These are phyloP conservation scores for Drosophila bocqueti DNA, from an alignment of 1,140 invertebrate species.

Conservation along the genomic window DNA sequence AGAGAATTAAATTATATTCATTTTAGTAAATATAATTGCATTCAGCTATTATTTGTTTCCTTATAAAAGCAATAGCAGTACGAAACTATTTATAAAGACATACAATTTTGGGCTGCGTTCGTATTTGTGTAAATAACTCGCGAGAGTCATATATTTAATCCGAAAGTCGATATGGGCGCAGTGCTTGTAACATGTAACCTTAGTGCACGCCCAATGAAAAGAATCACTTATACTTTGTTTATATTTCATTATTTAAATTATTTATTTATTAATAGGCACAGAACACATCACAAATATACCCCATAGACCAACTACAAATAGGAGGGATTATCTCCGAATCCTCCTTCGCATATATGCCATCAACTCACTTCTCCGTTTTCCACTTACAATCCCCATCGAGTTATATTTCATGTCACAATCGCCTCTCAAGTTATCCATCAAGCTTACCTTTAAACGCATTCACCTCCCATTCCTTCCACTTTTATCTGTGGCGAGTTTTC, in stretches of 20 bases:
- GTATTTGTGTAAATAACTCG: too few relatives aligned
- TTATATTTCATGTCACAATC: conserved; percentile 58
- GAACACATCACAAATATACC: neutral
- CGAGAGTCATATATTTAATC: too few relatives aligned
- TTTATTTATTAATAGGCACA: neutral
- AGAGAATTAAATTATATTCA: neutral
- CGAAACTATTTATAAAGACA: neutral
- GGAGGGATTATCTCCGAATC: conserved; percentile 10
- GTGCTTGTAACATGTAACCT: too few relatives aligned
- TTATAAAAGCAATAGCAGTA: too few relatives aligned
- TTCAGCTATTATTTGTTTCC: neutral
- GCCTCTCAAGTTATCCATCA: conserved; percentile 62
- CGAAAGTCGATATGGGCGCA: too few relatives aligned
- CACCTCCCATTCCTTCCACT: neutral
- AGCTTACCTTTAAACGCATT: conserved; percentile 35
- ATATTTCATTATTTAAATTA: neutral
- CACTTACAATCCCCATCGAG: conserved; percentile 31
- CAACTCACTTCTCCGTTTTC: conserved; percentile 3
- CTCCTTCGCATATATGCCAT: conserved; percentile 14
- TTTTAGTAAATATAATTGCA: neutral
- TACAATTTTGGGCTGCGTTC: too few relatives aligned
- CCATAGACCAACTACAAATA: too few relatives aligned
- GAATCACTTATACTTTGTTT: neutral
- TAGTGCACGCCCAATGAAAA: too few relatives aligned
- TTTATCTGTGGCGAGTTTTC: conserved; percentile 39